Evolutionary conservation across 1,140 invertebrate genomes (phyloP), one percentile per base, ranked within the genome.

Genomic region (Tetramorium parvispinum): DNA sequence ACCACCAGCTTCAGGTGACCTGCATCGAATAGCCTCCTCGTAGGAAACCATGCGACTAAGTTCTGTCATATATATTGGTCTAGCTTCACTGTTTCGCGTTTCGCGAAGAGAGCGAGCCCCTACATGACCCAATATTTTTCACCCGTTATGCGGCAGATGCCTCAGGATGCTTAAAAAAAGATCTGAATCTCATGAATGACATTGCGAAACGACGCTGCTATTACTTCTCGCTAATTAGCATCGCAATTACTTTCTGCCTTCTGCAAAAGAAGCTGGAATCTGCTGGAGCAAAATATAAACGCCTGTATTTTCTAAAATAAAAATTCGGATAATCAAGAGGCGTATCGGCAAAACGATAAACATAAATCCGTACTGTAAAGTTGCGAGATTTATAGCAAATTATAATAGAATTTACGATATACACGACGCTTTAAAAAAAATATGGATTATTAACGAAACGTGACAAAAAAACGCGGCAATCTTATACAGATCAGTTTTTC

Each of bases 31-130:
- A 75, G 77, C 88, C 86, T 75, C 79, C 37, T 75, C 37, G 65
- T 79, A 87, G 88, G 73, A 89, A 89, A 89, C 85, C 87, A 66
- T 32, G 59, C 59, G 82, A 59, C 51, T 83, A 83, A 73, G 40
- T 73, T 75, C 55, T 24, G 68, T 83, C 79, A 83, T 83, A 75
- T 83, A 83, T 83, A 83, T 49, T 53, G 63, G 37, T 46, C 65
- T 46, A 32, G 79, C 32, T 55, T 71, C 16, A 53, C 24, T 24
- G 18, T 73, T 83, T 73, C 79, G 68, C 68, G 46, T 83, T 83
- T 83, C 43, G 27, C 68, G 40, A 8, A 83, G 79, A 75, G 43
- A 24, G 13, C 11, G 46, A 53, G 49, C 4, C 27, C 27, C 2
- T 51, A 51, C 16, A 57, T 24, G 43, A 59, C 7, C 37, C 27